Base-by-base conservation (phyloP, 2,888 invertebrate species). In the Scelioninae gen. 2 region DNA sequence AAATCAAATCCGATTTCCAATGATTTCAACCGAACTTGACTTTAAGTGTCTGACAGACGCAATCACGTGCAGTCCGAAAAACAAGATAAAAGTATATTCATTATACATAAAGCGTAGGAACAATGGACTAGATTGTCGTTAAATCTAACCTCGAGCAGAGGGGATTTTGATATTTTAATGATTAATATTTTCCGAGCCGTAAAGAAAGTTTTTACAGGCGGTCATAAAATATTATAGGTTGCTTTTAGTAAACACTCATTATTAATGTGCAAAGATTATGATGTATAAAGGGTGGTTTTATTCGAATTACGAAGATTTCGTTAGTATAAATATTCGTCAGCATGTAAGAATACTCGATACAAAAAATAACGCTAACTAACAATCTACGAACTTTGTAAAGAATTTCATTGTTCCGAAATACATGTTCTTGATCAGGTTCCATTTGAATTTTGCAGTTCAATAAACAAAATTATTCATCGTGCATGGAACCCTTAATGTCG, bases 181-280 rank as follows among this genome's bases (percentile, higher is more conserved):
- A n/a, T 43, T 45, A 46, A 46, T 46, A 46, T 46, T 46, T 15
- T 28, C 46, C 9, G 28, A 46, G 22, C 11, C 43, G 43, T 43
- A 46, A 46, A 46, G 46, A 28, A 46, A 46, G 46, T 46, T 46
- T 46, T 46, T 46, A 46, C 46, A 46, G 28, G 15, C 28, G 7
- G 15, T 9, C 25, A 28, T 46, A 46, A 46, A 46, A 13, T n/a
- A 15, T 46, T 28, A 28, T 46, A 46, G 25, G 25, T 15, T 28
- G 15, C 15, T 25, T 46, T 46, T 28, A 46, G 46, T 5, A 28
- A 28, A 46, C 45, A 45, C 13, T 28, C 28, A 46, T 46, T 45
- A 45, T 45, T 46, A 25, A 46, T 46, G 46, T 6, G 11, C 46
- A 15, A 11, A 46, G 46, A 46, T 46, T 11, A 46, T 46, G 7